These are phyloP conservation scores for Stichodactyla mertensii DNA, from an alignment of 64 coral and sea anemone genomes.

Conservation along the genomic window DNA sequence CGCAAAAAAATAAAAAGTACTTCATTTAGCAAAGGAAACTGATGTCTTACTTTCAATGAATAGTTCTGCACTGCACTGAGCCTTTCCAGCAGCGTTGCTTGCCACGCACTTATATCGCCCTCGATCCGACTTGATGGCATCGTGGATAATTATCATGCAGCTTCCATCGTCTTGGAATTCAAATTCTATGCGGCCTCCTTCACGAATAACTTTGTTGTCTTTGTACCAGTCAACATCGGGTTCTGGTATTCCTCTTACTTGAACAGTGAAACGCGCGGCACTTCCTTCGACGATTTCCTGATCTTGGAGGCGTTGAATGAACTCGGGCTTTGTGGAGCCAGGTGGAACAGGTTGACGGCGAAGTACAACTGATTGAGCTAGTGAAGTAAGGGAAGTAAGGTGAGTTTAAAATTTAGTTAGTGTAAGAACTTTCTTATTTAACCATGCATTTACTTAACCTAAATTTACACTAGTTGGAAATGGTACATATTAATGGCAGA, in stretches of 20 bases:
- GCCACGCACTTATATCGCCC: slow-evolving; percentile 97
- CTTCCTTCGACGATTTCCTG: slow-evolving; percentile 92
- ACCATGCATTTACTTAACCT: too few species aligned
- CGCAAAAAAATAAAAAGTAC: not conserved
- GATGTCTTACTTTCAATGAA: slow-evolving; percentile 86
- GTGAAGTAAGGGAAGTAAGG: not conserved
- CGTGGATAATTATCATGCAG: slow-evolving; percentile 81
- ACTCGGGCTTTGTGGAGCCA: slow-evolving; percentile 64
- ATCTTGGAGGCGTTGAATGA: slow-evolving; percentile 93
- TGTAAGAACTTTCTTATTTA: too few species aligned
- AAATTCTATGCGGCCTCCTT: slow-evolving; percentile 80
- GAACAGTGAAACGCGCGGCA: slow-evolving; percentile 83
- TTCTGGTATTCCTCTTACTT: slow-evolving; percentile 87
- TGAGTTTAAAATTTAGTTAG: not conserved
- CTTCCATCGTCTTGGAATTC: slow-evolving; percentile 74
- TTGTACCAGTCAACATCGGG: slow-evolving; percentile 98
- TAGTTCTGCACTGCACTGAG: slow-evolving; percentile 89
- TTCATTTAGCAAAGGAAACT: not conserved
- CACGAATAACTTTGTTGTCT: slow-evolving; percentile 79
- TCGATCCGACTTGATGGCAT: slow-evolving; percentile 66
- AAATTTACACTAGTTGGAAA: too few species aligned
- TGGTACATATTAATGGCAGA: too few species aligned
- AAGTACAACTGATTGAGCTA: slow-evolving; percentile 75
- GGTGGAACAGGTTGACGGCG: slow-evolving; percentile 70
- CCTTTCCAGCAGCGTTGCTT: slow-evolving; percentile 79